These are phyloP conservation scores for Danio aesculapii DNA, from an alignment of 2,797 vertebrate species.

Conservation along the genomic window DNA sequence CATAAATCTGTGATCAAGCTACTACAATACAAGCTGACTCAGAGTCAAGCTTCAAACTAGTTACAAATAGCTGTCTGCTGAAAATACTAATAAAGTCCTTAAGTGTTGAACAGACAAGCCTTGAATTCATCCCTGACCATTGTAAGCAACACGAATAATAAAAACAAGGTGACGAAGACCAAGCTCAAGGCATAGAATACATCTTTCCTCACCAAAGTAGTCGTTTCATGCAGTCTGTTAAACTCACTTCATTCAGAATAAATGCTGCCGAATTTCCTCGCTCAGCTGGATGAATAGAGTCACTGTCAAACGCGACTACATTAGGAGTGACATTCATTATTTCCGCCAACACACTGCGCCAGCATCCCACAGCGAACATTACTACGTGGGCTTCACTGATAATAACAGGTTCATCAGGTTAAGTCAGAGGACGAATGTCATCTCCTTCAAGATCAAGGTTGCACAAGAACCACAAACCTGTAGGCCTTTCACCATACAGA, in stretches of 20 bases:
- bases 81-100: not conserved
- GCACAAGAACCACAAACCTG: not conserved
- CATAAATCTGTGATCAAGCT: not conserved
- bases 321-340: constrained; percentile 27
- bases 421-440: not conserved
- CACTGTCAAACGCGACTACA: constrained; percentile 5
- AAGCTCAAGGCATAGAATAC: not conserved
- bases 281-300: constrained; percentile 14
- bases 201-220: not conserved
- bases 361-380: not conserved
- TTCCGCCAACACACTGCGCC: not conserved
- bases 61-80: not conserved
- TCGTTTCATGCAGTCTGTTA: not conserved
- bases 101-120: not conserved
- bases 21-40: too few relatives aligned
- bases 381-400: constrained; percentile 3
- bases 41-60: not conserved
- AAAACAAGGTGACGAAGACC: not conserved
- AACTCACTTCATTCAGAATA: not conserved
- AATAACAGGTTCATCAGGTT: constrained; percentile 34
- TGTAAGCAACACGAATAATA: not conserved
- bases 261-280: constrained; percentile 2
- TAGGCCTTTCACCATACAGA: too few relatives aligned
- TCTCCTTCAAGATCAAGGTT: constrained; percentile 7
- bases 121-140: not conserved